phyloP scores from a whole-genome alignment of 2,797 vertebrate species.

The Karalla daura region DNA sequence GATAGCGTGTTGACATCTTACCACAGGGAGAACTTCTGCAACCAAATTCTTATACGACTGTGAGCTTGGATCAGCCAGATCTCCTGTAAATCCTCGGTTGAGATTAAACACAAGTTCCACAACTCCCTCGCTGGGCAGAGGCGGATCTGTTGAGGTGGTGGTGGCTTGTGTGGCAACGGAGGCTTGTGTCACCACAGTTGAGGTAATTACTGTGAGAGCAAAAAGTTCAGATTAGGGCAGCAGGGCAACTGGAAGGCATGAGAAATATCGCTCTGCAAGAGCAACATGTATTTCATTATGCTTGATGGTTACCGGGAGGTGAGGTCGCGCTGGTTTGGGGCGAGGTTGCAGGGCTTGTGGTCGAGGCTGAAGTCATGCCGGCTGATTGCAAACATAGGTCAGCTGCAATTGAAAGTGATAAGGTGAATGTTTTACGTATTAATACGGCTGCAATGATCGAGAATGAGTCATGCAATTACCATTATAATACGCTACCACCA shows the following conservation, averaged over 20 bases:
- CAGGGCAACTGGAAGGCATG: too few relatives aligned
- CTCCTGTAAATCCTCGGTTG: slow-evolving; percentile 14
- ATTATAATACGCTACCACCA: too few relatives aligned
- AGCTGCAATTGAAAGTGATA: too few relatives aligned
- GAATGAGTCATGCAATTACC: too few relatives aligned
- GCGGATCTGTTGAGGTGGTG: not conserved
- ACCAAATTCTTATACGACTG: slow-evolving; percentile 12
- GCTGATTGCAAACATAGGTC: not conserved
- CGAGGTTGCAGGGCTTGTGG: not conserved
- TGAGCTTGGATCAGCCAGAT: slow-evolving; percentile 10
- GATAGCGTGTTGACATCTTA: not conserved
- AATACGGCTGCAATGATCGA: too few relatives aligned
- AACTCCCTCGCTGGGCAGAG: slow-evolving; percentile 18
- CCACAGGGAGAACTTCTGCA: slow-evolving; percentile 12
- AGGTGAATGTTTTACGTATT: too few relatives aligned
- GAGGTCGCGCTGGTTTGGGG: not conserved
- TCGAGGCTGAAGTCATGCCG: not conserved
- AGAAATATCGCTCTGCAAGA: too few relatives aligned
- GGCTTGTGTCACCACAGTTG: too few relatives aligned
- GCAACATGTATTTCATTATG: not conserved
- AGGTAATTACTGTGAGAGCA: too few relatives aligned
- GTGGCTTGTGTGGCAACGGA: too few relatives aligned
- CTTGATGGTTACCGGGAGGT: not conserved
- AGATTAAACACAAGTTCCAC: slow-evolving; percentile 22
- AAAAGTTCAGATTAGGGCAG: too few relatives aligned